Conservation (phyloP, 2,797 vertebrate genomes). For the Gambusia yucatana region DNA sequence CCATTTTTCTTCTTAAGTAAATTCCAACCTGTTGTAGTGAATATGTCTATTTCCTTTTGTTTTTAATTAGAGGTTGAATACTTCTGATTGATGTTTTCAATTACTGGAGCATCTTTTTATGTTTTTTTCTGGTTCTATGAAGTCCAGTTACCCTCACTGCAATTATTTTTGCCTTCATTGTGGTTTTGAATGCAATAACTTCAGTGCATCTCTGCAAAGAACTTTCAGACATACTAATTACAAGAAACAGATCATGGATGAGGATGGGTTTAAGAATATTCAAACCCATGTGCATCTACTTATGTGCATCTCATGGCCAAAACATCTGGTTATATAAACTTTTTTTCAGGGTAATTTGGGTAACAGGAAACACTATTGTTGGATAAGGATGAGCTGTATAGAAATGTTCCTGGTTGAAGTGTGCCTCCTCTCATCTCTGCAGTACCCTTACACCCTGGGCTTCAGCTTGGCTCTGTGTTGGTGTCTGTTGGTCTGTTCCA, state of each 20-base stretch:
- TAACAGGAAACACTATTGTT: too few relatives aligned
- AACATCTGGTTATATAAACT: too few relatives aligned
- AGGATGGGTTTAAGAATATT: too few relatives aligned
- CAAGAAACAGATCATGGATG: too few relatives aligned
- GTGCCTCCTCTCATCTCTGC: slow-evolving; percentile 31
- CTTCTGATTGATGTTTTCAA: background rate
- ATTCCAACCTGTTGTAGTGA: background rate
- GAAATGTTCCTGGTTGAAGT: background rate
- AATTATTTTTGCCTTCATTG: background rate
- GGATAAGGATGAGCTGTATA: background rate
- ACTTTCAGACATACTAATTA: too few relatives aligned
- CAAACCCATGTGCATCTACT: too few relatives aligned
- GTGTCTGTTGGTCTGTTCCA: slow-evolving; percentile 94
- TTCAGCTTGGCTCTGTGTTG: slow-evolving; percentile 88
- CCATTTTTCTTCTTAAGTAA: background rate
- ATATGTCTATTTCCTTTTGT: background rate
- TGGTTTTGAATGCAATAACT: too few relatives aligned
- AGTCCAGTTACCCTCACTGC: background rate
- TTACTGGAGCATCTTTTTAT: too few relatives aligned
- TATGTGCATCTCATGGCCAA: too few relatives aligned
- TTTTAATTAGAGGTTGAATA: background rate
- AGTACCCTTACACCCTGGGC: slow-evolving; percentile 90
- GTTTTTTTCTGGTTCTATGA: too few relatives aligned
- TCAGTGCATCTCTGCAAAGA: too few relatives aligned
- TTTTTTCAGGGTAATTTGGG: too few relatives aligned